Evolutionary conservation across 2,113 vertebrate species (phyloP).

Genomic region (Stigmatopora nigra): DNA sequence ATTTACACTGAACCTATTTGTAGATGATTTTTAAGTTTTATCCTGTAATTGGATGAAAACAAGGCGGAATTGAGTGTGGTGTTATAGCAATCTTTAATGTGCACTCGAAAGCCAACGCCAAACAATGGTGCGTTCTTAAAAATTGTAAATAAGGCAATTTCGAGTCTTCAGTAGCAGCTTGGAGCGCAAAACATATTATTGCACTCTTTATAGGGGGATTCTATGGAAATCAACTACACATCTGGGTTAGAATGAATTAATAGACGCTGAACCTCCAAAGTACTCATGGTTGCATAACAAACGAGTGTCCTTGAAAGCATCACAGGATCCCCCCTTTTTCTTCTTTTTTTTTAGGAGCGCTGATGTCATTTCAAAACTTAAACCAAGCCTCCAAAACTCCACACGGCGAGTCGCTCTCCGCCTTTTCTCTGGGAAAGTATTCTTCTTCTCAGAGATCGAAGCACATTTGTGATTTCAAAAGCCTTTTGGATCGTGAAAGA

Average conservation of each 20-base stretch:
- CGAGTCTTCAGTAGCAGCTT: fast-evolving
- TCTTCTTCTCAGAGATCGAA: conserved; percentile 12
- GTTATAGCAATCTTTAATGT: not conserved
- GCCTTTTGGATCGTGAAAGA: conserved; percentile 13
- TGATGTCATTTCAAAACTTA: conserved; percentile 75
- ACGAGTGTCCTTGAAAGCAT: conserved; percentile 16
- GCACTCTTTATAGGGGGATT: not conserved
- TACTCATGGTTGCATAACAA: not conserved
- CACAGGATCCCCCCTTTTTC: conserved; percentile 22
- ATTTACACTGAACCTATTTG: not conserved
- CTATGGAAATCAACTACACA: not conserved
- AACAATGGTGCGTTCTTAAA: not conserved
- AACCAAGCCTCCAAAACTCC: conserved; percentile 54
- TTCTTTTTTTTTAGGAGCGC: conserved; percentile 48
- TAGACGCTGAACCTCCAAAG: not conserved
- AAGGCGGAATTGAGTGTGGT: not conserved
- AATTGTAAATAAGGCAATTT: not conserved
- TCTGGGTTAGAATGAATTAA: no score
- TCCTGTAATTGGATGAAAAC: not conserved
- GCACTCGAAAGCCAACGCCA: not conserved
- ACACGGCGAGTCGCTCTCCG: conserved; percentile 46
- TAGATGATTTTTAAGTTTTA: not conserved
- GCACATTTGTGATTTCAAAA: not conserved
- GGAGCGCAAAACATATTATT: not conserved
- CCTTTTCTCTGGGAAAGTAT: conserved; percentile 28